Conservation (phyloP, 1,140 invertebrate genomes). For the Zeugodacus cucurbitae region DNA sequence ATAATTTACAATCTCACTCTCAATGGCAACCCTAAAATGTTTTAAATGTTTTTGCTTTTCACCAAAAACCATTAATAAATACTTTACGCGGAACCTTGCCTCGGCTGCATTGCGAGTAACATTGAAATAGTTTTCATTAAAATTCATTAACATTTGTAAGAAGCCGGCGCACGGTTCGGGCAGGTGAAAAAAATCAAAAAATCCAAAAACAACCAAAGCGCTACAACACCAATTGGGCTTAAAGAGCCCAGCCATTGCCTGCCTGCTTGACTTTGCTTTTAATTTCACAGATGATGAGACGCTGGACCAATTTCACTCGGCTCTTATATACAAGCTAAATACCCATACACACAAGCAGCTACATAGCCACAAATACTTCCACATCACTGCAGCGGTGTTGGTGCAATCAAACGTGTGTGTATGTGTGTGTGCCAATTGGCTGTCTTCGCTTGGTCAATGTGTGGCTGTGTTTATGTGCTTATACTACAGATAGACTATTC, state of each 20-base stretch:
- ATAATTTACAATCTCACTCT: not conserved
- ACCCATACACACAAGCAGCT: not conserved
- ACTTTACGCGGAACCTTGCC: not conserved
- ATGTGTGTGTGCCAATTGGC: not conserved
- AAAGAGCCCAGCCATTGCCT: not conserved
- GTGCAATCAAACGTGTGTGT: not conserved
- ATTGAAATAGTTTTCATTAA: slow-evolving; percentile 24
- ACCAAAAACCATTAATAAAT: not conserved
- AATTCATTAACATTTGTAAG: slow-evolving; percentile 17
- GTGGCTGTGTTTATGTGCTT: not conserved
- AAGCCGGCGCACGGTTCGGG: not conserved
- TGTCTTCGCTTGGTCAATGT: not conserved
- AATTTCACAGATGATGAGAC: not conserved
- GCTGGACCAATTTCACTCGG: not conserved
- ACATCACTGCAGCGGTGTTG: no score
- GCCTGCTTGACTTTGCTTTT: not conserved
- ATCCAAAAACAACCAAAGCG: not conserved
- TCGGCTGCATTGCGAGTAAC: not conserved
- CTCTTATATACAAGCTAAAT: not conserved
- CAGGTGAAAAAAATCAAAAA: slow-evolving; percentile 18
- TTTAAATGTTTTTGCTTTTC: not conserved
- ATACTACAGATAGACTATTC: not conserved
- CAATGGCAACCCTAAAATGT: not conserved
- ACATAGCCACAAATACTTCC: no score
- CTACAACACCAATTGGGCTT: slow-evolving; percentile 22